Conservation (phyloP, 2,888 invertebrate genomes). For the Hemithea aestivaria region DNA sequence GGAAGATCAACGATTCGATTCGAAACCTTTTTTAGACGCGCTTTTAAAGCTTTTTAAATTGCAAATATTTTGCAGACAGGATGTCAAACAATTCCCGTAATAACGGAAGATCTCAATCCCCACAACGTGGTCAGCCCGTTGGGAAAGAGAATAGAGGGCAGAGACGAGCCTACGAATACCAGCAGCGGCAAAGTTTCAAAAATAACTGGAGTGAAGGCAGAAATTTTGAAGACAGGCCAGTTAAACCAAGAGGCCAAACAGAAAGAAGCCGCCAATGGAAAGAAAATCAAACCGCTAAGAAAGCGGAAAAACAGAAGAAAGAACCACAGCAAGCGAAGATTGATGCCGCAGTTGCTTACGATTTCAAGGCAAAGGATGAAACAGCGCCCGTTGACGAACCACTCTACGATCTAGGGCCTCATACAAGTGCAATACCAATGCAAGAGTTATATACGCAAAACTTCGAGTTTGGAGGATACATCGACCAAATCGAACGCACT, state of each 20-base stretch:
- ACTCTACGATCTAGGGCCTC: conserved; percentile 31
- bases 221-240: conserved; percentile 24
- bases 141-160: background rate
- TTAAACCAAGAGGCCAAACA: conserved; percentile 17
- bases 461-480: conserved; percentile 25
- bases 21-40: too few relatives aligned
- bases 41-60: too few relatives aligned
- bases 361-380: conserved; percentile 24
- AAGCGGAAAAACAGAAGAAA: too few relatives aligned
- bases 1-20: too few relatives aligned
- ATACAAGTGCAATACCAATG: conserved; percentile 24
- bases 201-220: conserved; percentile 16
- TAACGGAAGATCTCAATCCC: too few relatives aligned
- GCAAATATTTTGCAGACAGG: too few relatives aligned
- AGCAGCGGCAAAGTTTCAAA: conserved; percentile 14
- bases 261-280: background rate
- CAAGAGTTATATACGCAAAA: conserved; percentile 29
- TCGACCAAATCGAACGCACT: conserved; percentile 26
- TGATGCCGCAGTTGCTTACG: conserved; percentile 17
- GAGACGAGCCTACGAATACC: conserved; percentile 21
- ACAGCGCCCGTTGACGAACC: conserved; percentile 30
- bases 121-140: conserved; percentile 1
- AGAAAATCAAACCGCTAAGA: too few relatives aligned
- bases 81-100: background rate
- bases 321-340: too few relatives aligned